Conservation (phyloP, 1,140 invertebrate genomes). For the Batillaria attramentaria region DNA sequence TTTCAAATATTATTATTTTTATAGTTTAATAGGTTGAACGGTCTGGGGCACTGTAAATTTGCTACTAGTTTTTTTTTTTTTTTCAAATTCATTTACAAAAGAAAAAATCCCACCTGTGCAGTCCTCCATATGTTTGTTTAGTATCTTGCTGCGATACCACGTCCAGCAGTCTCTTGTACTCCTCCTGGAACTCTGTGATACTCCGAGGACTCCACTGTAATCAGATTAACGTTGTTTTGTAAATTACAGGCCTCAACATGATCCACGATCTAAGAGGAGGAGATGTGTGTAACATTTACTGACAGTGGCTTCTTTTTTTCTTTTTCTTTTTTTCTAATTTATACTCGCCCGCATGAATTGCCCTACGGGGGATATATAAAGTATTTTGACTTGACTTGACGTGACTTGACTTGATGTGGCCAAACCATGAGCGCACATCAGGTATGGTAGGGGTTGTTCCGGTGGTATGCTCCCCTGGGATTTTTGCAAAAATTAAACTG, state of each 20-base stretch:
- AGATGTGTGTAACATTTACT: not conserved
- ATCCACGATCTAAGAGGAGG: not conserved
- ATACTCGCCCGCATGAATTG: not conserved
- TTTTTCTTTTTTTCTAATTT: not conserved
- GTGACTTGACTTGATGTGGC: no score
- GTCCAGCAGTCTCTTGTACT: slow-evolving; percentile 46
- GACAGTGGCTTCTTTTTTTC: not conserved
- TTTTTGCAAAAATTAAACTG: no score
- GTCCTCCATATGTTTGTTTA: slow-evolving; percentile 41
- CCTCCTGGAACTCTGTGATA: slow-evolving; percentile 49
- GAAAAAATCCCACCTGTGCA: slow-evolving; percentile 49
- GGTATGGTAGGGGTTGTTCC: no score
- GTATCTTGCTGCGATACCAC: slow-evolving; percentile 49
- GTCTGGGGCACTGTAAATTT: no score
- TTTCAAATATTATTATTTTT: no score
- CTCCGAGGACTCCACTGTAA: slow-evolving; percentile 41
- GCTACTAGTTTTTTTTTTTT: not conserved
- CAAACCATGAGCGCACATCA: no score
- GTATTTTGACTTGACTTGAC: no score
- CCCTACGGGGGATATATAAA: no score
- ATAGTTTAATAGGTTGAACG: no score
- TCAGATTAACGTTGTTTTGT: not conserved
- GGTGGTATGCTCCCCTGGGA: no score
- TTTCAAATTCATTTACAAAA: not conserved
- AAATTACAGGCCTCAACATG: not conserved